phyloP scores from a whole-genome alignment of 2,888 invertebrate genomes.

The Nephrotoma flavescens region DNA sequence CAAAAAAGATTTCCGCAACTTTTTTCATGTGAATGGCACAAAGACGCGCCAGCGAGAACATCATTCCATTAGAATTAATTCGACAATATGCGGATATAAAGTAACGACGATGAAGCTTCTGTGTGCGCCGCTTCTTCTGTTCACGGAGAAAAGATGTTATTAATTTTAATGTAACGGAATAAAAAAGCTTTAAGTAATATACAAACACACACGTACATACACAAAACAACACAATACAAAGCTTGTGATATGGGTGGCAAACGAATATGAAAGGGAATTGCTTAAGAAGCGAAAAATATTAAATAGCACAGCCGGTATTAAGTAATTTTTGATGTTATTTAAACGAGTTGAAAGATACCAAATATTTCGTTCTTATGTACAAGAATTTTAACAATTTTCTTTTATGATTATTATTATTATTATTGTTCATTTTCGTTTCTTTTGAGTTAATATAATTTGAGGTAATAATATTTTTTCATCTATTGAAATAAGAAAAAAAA shows the following conservation, averaged over 20 bases:
- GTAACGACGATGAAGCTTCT: background rate
- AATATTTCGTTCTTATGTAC: background rate
- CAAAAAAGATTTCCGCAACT: background rate
- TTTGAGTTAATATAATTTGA: background rate
- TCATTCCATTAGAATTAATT: background rate
- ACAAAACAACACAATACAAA: background rate
- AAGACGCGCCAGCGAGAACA: background rate
- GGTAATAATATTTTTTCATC: background rate
- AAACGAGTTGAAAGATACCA: background rate
- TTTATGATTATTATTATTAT: background rate
- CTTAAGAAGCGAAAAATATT: background rate
- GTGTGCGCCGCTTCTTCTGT: background rate
- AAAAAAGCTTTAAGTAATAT: background rate
- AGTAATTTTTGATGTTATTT: slow-evolving; percentile 3
- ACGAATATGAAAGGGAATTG: background rate
- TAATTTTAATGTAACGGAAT: background rate
- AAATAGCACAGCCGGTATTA: slow-evolving; percentile 3
- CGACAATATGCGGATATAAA: background rate
- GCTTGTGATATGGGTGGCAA: background rate
- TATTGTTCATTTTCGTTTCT: background rate
- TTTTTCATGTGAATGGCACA: background rate
- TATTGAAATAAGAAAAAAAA: background rate
- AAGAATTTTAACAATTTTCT: background rate
- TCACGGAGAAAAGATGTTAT: background rate
- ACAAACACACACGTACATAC: background rate